Percentiles rank a stretch among this genome's conserved stretches.
Conservation (phyloP, 2,113 vertebrate species). For the Psettodes erumei region DNA sequence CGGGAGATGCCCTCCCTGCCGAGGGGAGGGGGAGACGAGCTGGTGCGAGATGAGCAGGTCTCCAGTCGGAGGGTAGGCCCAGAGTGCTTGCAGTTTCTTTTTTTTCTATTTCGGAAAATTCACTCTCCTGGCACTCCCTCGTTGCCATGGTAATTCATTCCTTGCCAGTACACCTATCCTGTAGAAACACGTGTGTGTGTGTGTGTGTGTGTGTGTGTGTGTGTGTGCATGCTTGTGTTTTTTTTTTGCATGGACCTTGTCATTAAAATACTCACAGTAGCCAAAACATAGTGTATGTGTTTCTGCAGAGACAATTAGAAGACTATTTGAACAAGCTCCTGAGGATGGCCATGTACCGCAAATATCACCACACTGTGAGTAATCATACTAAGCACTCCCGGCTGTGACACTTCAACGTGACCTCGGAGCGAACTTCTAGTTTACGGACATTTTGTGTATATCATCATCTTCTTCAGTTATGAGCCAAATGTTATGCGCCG, state of each 20-base stretch:
- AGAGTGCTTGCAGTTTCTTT: background rate
- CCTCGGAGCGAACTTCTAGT: background rate
- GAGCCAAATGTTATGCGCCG: background rate
- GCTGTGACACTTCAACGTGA: background rate
- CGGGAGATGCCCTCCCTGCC: conserved; percentile 93
- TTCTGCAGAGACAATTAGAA: conserved; percentile 93
- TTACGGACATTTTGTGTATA: background rate
- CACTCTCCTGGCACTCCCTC: conserved; percentile 24
- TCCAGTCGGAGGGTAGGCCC: conserved; percentile 90
- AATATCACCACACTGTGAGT: conserved; percentile 97
- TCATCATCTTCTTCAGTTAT: background rate
- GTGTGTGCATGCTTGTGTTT: conserved; percentile 32
- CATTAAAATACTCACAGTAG: conserved; percentile 39
- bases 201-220: background rate
- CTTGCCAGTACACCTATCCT: conserved; percentile 24
- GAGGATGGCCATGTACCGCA: conserved; percentile 94
- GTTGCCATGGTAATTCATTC: conserved; percentile 53
- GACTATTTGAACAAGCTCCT: conserved; percentile 96
- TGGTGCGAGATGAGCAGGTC: conserved; percentile 91
- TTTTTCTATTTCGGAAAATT: background rate
- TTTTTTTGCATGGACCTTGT: conserved; percentile 22
- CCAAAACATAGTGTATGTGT: conserved; percentile 61
- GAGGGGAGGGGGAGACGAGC: conserved; percentile 86
- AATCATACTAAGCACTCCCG: conserved; percentile 25
- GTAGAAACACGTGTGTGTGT: background rate